Percentiles rank a stretch among this genome's conserved stretches.
Evolutionary conservation across 2,797 vertebrate species (phyloP).

Genomic region (Sciurus vulgaris): DNA sequence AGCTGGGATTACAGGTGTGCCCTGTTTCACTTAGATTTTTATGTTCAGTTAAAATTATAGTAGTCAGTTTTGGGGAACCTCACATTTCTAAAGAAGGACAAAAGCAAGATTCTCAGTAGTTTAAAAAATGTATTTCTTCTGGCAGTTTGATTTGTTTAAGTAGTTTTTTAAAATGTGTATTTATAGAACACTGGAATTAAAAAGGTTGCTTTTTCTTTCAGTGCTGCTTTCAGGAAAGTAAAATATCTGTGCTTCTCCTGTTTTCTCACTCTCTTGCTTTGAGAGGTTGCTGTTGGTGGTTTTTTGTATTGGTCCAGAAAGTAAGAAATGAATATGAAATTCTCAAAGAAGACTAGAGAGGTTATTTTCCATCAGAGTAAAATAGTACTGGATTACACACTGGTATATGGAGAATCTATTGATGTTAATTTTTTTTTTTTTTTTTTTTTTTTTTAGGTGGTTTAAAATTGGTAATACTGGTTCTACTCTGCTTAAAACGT

Average conservation of each 20-base stretch:
- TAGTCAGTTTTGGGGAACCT: not conserved
- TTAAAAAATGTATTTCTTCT: not conserved
- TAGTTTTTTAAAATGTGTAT: not conserved
- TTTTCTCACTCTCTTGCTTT: not conserved
- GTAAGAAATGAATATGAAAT: not conserved
- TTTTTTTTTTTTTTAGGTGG: not conserved
- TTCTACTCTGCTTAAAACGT: not conserved
- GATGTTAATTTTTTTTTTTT: slow-evolving; percentile 18
- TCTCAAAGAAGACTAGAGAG: not conserved
- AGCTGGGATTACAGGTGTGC: no score
- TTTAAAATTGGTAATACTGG: not conserved
- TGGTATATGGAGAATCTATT: not conserved
- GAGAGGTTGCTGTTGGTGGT: not conserved
- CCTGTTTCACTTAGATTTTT: slow-evolving; percentile 13
- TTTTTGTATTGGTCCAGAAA: slow-evolving; percentile 49
- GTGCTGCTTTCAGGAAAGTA: slow-evolving; percentile 55
- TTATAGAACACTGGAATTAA: not conserved
- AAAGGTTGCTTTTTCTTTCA: not conserved
- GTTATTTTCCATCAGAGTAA: slow-evolving; percentile 8
- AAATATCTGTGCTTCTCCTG: not conserved
- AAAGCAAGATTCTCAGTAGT: not conserved
- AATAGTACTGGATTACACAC: not conserved
- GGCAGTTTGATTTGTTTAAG: not conserved
- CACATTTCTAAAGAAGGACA: slow-evolving; percentile 35
- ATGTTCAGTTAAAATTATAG: slow-evolving; percentile 18